Conservation (phyloP, 2,797 vertebrate genomes). For the Chrosomus eos region DNA sequence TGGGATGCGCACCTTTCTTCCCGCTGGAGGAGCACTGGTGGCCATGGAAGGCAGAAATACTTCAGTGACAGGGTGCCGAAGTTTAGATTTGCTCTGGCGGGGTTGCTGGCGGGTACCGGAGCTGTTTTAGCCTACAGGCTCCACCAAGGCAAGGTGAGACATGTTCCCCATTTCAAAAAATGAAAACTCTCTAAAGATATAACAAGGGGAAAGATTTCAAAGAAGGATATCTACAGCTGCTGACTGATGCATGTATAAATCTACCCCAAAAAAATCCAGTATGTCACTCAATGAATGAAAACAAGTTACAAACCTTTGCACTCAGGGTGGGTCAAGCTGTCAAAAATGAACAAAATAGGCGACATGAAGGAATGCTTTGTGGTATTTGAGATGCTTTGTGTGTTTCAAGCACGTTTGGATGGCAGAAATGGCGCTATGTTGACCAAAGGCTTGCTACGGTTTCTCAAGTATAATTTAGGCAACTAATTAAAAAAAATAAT, state of each 20-base stretch:
- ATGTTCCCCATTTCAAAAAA: neutral
- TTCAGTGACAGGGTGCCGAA: slow-evolving; percentile 38
- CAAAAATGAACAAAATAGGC: neutral
- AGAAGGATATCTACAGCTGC: neutral
- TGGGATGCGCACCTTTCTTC: slow-evolving; percentile 57
- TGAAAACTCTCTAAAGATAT: neutral
- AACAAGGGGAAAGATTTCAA: neutral
- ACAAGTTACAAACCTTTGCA: neutral
- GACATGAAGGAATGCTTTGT: neutral
- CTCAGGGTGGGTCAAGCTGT: too few relatives aligned
- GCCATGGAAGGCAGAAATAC: slow-evolving; percentile 47
- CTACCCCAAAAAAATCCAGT: neutral
- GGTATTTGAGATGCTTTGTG: neutral
- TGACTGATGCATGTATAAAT: neutral
- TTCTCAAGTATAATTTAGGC: neutral
- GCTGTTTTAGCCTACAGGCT: slow-evolving; percentile 74
- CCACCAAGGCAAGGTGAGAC: slow-evolving; percentile 73
- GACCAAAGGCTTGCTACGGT: neutral
- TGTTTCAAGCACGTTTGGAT: too few relatives aligned
- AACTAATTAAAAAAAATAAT: neutral
- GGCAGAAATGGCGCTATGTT: neutral
- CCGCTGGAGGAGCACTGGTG: slow-evolving; percentile 62
- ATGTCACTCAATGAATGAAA: neutral
- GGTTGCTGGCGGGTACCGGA: slow-evolving; percentile 76
- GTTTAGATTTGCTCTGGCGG: slow-evolving; percentile 73